phyloP scores from a whole-genome alignment of 2,797 vertebrate genomes.

The Pangasius krempfi region DNA sequence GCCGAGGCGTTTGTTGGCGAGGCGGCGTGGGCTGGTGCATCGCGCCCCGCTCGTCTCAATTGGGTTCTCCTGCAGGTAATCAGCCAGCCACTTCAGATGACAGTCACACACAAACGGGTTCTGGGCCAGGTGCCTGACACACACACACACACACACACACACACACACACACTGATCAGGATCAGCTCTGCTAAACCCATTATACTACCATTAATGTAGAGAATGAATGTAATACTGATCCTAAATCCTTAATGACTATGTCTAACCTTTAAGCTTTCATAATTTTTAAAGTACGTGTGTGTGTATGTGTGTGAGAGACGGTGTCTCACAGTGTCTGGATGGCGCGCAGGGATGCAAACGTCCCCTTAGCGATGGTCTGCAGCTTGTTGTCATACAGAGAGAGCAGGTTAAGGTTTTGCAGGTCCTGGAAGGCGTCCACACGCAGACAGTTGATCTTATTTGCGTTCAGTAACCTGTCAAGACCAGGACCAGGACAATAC shows the following conservation, averaged over 20 bases:
- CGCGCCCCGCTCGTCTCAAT: constrained; percentile 90
- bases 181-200: background rate
- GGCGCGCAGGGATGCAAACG: constrained; percentile 90
- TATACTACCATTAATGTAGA: background rate
- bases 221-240: background rate
- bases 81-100: constrained; percentile 98
- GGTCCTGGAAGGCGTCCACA: constrained; percentile 96
- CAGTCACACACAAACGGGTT: constrained; percentile 99
- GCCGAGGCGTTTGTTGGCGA: constrained; percentile 90
- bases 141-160: constrained; percentile 32
- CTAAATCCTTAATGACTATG: background rate
- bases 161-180: constrained; percentile 30
- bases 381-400: constrained; percentile 98
- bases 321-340: constrained; percentile 92
- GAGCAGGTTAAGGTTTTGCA: constrained; percentile 96
- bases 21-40: constrained; percentile 82
- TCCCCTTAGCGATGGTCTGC: constrained; percentile 96
- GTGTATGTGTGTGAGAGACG: background rate
- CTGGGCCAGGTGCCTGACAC: constrained; percentile 89
- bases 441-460: constrained; percentile 97
- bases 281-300: background rate
- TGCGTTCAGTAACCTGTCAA: constrained; percentile 91
- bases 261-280: background rate
- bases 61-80: constrained; percentile 97
- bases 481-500: constrained; percentile 12